These are phyloP conservation scores for Tinea semifulvella DNA, from an alignment of 2,888 invertebrate species.

Conservation along the genomic window DNA sequence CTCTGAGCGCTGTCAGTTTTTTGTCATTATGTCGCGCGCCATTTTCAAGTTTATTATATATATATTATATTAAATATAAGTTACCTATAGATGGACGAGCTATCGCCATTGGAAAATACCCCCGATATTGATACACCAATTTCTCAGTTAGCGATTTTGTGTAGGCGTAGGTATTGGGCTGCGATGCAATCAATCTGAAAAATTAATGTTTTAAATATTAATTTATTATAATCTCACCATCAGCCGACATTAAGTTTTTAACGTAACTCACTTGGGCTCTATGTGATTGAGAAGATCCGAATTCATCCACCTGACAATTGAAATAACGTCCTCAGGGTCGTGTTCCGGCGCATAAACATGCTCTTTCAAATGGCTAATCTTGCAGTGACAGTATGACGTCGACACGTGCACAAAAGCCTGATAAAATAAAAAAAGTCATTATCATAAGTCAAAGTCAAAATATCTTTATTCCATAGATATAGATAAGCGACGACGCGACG, in stretches of 20 bases:
- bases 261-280: slow-evolving; percentile 69
- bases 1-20: too few species aligned
- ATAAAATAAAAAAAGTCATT: too few species aligned
- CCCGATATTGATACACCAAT: slow-evolving; percentile 75
- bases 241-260: background rate
- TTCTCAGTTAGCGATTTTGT: slow-evolving; percentile 94
- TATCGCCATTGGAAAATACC: slow-evolving; percentile 81
- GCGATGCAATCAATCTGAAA: slow-evolving; percentile 73
- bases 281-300: slow-evolving; percentile 69
- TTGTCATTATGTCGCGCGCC: too few species aligned
- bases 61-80: too few species aligned
- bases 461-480: too few species aligned
- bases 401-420: slow-evolving; percentile 86
- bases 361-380: slow-evolving; percentile 80
- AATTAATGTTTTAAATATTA: slow-evolving; percentile 8
- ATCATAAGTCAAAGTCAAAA: too few species aligned
- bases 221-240: background rate
- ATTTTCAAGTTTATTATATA: too few species aligned
- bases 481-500: too few species aligned
- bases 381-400: slow-evolving; percentile 93
- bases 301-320: slow-evolving; percentile 73
- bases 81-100: slow-evolving; percentile 93
- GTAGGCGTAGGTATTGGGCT: slow-evolving; percentile 96
- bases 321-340: slow-evolving; percentile 70
- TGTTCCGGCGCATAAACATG: slow-evolving; percentile 75